These are phyloP conservation scores for Scomberomorus guttatus DNA, from an alignment of 2,797 vertebrate genomes.

Conservation along the genomic window DNA sequence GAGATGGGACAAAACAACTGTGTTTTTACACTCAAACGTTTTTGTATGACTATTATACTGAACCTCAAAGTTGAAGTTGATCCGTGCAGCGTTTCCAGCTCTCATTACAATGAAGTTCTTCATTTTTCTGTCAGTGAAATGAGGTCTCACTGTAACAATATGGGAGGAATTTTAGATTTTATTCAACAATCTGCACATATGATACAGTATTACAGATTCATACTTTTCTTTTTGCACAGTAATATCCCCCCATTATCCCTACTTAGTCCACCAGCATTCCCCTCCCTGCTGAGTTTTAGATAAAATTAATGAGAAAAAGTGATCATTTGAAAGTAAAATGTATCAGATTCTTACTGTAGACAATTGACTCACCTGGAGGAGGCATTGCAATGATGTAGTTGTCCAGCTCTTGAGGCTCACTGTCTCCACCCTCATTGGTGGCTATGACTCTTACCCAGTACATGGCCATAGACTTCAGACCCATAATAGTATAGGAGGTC, in stretches of 20 bases:
- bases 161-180: neutral
- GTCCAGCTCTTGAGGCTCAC: conserved; percentile 84
- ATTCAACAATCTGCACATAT: too few relatives aligned
- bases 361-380: conserved; percentile 79
- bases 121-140: conserved; percentile 84
- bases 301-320: neutral
- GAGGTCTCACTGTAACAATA: conserved; percentile 85
- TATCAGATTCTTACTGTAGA: neutral
- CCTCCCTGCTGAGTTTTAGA: neutral
- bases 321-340: neutral
- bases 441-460: conserved; percentile 89
- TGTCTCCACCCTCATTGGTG: conserved; percentile 84
- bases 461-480: conserved; percentile 85
- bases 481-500: conserved; percentile 86
- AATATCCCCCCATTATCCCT: too few relatives aligned
- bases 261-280: too few relatives aligned
- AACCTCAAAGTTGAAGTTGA: conserved; percentile 90
- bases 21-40: neutral
- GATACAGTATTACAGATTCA: too few relatives aligned
- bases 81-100: conserved; percentile 84
- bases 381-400: conserved; percentile 82
- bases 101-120: conserved; percentile 86
- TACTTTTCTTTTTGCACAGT: too few relatives aligned
- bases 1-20: neutral
- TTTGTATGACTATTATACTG: conserved; percentile 47